phyloP scores from a whole-genome alignment of 2,888 invertebrate genomes.

The Yponomeuta sedellus region DNA sequence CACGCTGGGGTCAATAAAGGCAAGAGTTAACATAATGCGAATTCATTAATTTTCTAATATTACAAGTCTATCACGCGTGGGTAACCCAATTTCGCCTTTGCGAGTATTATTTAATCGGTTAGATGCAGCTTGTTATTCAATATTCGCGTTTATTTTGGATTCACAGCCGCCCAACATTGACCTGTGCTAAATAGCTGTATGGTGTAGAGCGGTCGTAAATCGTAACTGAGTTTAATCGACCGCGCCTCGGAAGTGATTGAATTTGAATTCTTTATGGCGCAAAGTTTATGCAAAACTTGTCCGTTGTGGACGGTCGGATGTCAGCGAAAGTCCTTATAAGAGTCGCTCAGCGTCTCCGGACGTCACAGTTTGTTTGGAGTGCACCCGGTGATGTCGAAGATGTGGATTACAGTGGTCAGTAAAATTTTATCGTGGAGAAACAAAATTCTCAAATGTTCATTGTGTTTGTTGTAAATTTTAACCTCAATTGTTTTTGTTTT shows the following conservation, averaged over 20 bases:
- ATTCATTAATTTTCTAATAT: background rate
- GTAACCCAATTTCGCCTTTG: background rate
- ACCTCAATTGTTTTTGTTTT: background rate
- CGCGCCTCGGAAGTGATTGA: conserved; percentile 33
- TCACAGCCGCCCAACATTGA: background rate
- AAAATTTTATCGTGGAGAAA: background rate
- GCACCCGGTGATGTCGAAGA: conserved; percentile 23
- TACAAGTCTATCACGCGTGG: background rate
- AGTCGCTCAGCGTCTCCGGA: conserved; percentile 30
- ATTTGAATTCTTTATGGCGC: conserved; percentile 27
- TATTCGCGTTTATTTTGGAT: background rate
- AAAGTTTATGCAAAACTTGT: conserved; percentile 42
- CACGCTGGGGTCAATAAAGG: background rate
- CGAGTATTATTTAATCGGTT: background rate
- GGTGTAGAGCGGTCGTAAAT: background rate
- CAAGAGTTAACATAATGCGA: conserved; percentile 19
- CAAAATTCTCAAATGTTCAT: background rate
- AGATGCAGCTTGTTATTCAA: background rate
- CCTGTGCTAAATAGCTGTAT: background rate
- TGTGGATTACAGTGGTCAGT: conserved; percentile 24
- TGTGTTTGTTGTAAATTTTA: background rate
- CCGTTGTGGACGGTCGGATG: conserved; percentile 29
- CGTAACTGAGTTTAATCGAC: background rate
- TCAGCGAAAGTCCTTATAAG: conserved; percentile 56
- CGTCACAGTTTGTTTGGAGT: conserved; percentile 33